Evolutionary conservation across 1,140 invertebrate species (phyloP).

Genomic region (Calephelis nemesis): DNA sequence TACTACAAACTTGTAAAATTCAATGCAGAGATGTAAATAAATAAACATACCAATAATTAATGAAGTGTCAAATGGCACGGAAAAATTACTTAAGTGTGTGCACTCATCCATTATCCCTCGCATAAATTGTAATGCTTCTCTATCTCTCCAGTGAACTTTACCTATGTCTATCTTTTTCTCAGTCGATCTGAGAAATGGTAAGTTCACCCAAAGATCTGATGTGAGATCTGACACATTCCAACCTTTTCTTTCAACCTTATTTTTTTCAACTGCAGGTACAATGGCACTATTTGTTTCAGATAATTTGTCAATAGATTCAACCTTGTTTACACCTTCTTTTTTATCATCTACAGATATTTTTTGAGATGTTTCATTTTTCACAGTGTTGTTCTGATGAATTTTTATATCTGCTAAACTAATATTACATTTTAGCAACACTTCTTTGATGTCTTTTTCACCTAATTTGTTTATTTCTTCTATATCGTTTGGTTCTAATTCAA

Average conservation of each 20-base stretch:
- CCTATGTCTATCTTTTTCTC: slow-evolving; percentile 76
- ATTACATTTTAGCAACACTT: slow-evolving; percentile 53
- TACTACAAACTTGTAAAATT: background rate
- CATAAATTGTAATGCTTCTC: slow-evolving; percentile 96
- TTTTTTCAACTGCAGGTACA: slow-evolving; percentile 18
- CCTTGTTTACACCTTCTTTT: background rate
- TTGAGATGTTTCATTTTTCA: background rate
- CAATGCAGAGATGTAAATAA: slow-evolving; percentile 1
- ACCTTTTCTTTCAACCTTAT: slow-evolving; percentile 46
- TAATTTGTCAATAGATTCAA: background rate
- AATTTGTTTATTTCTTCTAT: slow-evolving; percentile 73
- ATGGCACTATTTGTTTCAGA: slow-evolving; percentile 1
- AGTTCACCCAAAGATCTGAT: slow-evolving; percentile 58
- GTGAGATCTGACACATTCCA: slow-evolving; percentile 68
- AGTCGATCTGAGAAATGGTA: slow-evolving; percentile 59
- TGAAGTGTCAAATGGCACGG: slow-evolving; percentile 90
- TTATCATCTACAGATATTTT: background rate
- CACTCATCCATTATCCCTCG: slow-evolving; percentile 99
- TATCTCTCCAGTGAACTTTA: slow-evolving; percentile 82
- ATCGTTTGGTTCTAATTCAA: slow-evolving; percentile 63
- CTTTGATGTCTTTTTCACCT: slow-evolving; percentile 54
- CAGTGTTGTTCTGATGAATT: background rate
- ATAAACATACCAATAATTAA: slow-evolving; percentile 84
- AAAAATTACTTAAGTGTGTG: slow-evolving; percentile 97
- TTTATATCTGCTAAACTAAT: slow-evolving; percentile 35